Percentiles rank a stretch among this genome's conserved stretches.
Conservation (phyloP, 2,888 invertebrate species). For the Ectemnius continuus region DNA sequence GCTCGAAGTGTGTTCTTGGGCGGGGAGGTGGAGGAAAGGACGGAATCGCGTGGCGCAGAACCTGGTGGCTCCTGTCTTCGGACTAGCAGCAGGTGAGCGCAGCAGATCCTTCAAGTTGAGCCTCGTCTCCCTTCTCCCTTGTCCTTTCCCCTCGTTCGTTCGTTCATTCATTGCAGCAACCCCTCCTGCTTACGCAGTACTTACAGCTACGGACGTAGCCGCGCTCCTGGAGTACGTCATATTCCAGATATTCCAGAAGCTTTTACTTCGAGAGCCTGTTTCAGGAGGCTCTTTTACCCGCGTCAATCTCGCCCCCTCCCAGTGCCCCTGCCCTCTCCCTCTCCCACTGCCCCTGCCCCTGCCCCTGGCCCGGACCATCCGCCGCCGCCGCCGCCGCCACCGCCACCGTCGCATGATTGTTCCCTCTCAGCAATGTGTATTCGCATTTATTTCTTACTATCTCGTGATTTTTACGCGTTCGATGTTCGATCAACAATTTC, state of each 20-base stretch:
- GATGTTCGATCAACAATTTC: background rate
- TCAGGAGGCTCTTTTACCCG: no score
- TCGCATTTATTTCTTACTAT: background rate
- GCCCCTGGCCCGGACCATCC: no score
- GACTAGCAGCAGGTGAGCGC: constrained; percentile 59
- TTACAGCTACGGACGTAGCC: constrained; percentile 17
- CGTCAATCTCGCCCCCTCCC: no score
- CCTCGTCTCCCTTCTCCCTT: background rate
- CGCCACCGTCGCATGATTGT: background rate
- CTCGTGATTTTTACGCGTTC: background rate
- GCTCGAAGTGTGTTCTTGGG: no score
- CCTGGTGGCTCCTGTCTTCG: constrained; percentile 56
- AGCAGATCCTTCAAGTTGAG: constrained; percentile 22
- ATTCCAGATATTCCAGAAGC: background rate
- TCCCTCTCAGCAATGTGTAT: background rate
- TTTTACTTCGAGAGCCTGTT: no score
- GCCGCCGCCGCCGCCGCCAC: background rate
- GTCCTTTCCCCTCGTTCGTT: background rate
- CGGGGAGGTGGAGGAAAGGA: constrained; percentile 17
- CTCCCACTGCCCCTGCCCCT: no score
- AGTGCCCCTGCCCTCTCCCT: no score
- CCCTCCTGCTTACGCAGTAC: constrained; percentile 52
- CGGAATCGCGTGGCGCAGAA: constrained; percentile 16
- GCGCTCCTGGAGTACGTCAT: constrained; percentile 46
- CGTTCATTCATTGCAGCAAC: background rate